Percentiles rank a stretch among this genome's conserved stretches.
These are phyloP conservation scores for Pantala flavescens DNA, from an alignment of 1,140 invertebrate species.

Conservation along the genomic window DNA sequence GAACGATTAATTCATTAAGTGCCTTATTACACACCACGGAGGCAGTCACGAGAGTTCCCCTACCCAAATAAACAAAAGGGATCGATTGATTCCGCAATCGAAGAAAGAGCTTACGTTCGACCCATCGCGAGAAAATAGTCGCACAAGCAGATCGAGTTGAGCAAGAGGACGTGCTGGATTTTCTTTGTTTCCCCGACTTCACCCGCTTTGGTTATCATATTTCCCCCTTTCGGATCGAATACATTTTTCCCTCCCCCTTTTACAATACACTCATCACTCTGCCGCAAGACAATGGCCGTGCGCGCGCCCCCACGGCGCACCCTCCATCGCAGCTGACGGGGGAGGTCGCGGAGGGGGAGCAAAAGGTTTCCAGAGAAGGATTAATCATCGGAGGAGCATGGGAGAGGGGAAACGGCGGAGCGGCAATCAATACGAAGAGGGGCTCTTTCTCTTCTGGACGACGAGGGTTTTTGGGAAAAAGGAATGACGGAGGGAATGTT, in stretches of 20 bases:
- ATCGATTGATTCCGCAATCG: too few species aligned
- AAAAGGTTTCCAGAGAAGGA: constrained; percentile 5
- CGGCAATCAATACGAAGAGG: not conserved
- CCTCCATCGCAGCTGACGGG: not conserved
- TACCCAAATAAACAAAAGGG: too few species aligned
- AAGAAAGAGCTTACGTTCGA: too few species aligned
- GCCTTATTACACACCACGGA: too few species aligned
- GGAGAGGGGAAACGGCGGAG: not conserved
- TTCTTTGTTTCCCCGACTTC: not conserved
- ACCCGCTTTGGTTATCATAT: constrained; percentile 1
- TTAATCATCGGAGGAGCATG: not conserved
- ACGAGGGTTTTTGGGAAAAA: not conserved
- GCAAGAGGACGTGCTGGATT: too few species aligned
- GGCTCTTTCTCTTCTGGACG: not conserved
- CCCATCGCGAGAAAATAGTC: too few species aligned
- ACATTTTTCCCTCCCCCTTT: not conserved
- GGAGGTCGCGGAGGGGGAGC: not conserved
- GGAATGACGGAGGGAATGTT: not conserved
- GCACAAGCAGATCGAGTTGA: too few species aligned
- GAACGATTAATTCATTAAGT: too few species aligned
- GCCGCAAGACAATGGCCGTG: not conserved
- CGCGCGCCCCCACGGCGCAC: not conserved
- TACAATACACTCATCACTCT: constrained; percentile 1
- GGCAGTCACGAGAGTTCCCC: too few species aligned
- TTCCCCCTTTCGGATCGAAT: constrained; percentile 3